Evolutionary conservation across 2,113 vertebrate genomes (phyloP), one percentile per base, ranked within the genome.

Genomic region (Emydocephalus ijimae): DNA sequence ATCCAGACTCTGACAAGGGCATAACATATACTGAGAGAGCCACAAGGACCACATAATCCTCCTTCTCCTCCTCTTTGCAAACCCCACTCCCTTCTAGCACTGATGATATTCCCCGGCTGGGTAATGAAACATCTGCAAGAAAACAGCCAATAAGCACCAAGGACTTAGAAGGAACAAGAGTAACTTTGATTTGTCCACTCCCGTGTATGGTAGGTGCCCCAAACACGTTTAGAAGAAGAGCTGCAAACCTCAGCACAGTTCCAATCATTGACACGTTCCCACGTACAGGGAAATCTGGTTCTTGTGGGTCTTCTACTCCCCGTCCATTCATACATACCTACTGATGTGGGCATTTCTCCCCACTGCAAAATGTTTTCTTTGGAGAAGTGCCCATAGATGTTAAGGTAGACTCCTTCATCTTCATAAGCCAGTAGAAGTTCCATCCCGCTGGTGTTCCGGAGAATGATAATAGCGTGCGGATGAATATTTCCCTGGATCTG

Each of bases 381-480:
- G 96, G 98, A 99, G 97, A 99, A 98, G 86, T 98, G 98, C 50
- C 99, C 99, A 14, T 99, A 99, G 91, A 98, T 99, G 97, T 99
- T 98, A 39, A 98, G 98, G 94, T 99, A 99, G 95, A 99, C 98
- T 26, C 98, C 98, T 98, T 99, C 99, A 87, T 99, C 98, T 95
- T 99, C 99, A 4, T 99, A 99, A 95, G 99, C 98, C 69, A 99
- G 98, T 96, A 99, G 97, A 89, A 99, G 98, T 96, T 99, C 99
- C 94, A 98, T 98, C 95, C 99, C 99, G 0, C 98, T 98, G 91
- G 98, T 98, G 94, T 99, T 98, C 1, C 99, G 99, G 90, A 99
- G 97, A 97, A 99, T 99, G 97, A 99, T 98, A 95, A 99, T 98
- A 96, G 99, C 99, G 91, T 99, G 99, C 23, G 98, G 98, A 92